These are phyloP conservation scores for Heliocidaris tuberculata DNA, from an alignment of 35 echinoderm and acorn worm species.

Conservation along the genomic window DNA sequence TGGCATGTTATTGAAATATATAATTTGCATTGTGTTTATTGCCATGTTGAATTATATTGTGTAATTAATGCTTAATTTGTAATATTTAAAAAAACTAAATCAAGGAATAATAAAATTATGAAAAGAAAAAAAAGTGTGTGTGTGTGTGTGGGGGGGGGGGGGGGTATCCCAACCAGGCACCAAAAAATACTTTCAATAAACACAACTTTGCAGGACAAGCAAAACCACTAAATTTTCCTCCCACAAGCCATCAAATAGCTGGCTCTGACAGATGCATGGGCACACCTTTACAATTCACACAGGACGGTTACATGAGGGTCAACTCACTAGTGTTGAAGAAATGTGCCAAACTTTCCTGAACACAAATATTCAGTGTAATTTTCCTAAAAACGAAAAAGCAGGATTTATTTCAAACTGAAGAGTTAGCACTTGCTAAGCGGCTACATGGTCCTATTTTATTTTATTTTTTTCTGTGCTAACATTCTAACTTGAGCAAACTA, in stretches of 20 bases:
- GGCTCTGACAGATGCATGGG: background rate
- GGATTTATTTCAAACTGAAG: background rate
- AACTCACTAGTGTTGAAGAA: background rate
- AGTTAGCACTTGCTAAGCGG: background rate
- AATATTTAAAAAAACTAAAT: too few species aligned
- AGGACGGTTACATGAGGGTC: background rate
- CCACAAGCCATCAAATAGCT: background rate
- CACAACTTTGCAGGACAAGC: background rate
- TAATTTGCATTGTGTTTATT: too few species aligned
- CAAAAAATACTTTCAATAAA: too few species aligned
- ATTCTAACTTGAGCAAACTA: background rate
- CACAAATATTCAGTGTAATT: background rate
- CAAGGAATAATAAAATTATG: too few species aligned
- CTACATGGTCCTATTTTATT: background rate
- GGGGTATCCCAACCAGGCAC: too few species aligned
- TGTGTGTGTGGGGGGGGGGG: too few species aligned
- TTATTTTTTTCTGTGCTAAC: too few species aligned
- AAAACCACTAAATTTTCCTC: background rate
- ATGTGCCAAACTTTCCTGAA: too few species aligned
- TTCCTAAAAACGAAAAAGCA: background rate
- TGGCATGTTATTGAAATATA: too few species aligned
- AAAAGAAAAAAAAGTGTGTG: too few species aligned
- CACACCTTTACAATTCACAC: background rate
- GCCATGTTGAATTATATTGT: too few species aligned
- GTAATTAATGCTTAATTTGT: too few species aligned